Percentiles rank a stretch among this genome's conserved stretches.
phyloP scores from a whole-genome alignment of 1,140 invertebrate species.

The Trigoniulus corallinus region DNA sequence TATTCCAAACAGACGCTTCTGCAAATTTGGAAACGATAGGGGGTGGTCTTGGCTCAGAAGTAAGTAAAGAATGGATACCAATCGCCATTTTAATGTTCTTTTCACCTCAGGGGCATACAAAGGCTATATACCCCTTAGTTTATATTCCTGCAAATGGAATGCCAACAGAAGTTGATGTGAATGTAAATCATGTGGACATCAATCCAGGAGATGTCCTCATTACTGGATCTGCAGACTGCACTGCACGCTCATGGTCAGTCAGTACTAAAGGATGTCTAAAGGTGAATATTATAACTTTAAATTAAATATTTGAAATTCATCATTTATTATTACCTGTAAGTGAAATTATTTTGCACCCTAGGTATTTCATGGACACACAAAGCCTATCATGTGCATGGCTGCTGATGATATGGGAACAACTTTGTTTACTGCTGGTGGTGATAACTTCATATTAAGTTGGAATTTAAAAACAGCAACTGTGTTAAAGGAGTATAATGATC shows the following conservation, averaged over 20 bases:
- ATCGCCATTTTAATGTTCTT: no score
- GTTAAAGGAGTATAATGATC: constrained; percentile 28
- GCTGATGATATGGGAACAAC: constrained; percentile 26
- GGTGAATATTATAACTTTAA: constrained; percentile 13
- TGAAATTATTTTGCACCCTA: constrained; percentile 9
- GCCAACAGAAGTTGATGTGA: constrained; percentile 15
- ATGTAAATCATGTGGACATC: constrained; percentile 14
- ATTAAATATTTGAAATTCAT: neutral
- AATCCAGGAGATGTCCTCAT: constrained; percentile 25
- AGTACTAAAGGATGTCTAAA: constrained; percentile 28
- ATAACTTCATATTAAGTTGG: constrained; percentile 32
- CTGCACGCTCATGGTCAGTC: constrained; percentile 32
- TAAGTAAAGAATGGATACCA: neutral
- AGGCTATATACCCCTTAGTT: constrained; percentile 34
- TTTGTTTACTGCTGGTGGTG: constrained; percentile 32
- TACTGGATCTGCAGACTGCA: constrained; percentile 33
- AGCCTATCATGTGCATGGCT: constrained; percentile 32
- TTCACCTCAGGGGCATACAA: constrained; percentile 31
- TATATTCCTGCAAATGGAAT: constrained; percentile 31
- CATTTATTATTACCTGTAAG: neutral
- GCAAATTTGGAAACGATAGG: no score
- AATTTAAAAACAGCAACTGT: constrained; percentile 27
- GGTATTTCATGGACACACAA: constrained; percentile 26
- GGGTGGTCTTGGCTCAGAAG: neutral
- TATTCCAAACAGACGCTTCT: no score